A percentile compares a stretch with the other conserved stretches of the same genome.
These are phyloP conservation scores for Corythaixoides concolor DNA, from an alignment of 2,113 vertebrate species.

Conservation along the genomic window DNA sequence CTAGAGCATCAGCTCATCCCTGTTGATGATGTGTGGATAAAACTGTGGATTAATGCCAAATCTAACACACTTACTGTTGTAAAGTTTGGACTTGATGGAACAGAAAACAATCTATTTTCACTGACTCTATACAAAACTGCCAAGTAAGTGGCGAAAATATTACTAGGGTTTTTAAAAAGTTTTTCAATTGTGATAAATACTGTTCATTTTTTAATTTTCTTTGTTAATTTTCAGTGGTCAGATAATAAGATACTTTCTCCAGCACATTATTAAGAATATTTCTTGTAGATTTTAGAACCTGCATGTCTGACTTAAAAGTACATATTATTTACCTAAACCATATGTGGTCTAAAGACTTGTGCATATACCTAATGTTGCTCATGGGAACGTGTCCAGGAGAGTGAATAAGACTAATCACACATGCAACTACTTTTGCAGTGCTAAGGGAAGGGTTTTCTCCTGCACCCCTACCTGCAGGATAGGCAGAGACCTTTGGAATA, in stretches of 20 bases:
- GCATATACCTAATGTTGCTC: rapidly evolving
- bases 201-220: neutral
- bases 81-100: neutral
- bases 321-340: neutral
- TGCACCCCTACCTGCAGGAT: neutral
- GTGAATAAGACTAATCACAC: neutral
- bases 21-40: neutral
- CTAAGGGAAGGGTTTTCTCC: neutral
- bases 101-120: neutral
- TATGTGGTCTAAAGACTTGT: neutral
- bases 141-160: neutral
- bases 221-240: neutral
- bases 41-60: neutral
- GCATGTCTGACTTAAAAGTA: neutral
- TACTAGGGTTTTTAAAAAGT: neutral
- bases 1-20: neutral
- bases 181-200: neutral
- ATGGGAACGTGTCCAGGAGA: neutral
- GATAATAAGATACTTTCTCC: neutral
- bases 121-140: neutral
- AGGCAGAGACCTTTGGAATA: neutral
- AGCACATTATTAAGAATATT: neutral
- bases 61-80: neutral
- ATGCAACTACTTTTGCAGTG: neutral
- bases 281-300: neutral